These are phyloP conservation scores for Tauraco erythrolophus DNA, from an alignment of 2,113 vertebrate species.

Conservation along the genomic window DNA sequence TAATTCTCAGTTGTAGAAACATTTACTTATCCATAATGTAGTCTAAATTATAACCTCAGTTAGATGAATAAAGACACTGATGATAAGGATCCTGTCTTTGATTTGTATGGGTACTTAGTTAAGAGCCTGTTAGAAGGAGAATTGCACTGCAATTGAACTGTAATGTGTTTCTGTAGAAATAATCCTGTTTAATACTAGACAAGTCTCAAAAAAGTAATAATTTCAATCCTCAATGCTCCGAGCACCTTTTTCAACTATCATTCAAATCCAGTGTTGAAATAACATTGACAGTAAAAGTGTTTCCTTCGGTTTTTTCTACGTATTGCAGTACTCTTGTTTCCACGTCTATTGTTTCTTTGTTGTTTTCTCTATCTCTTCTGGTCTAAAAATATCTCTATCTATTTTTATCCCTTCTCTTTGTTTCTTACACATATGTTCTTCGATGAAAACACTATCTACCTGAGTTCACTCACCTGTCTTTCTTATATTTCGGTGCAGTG, in stretches of 20 bases:
- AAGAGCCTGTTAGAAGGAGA: background rate
- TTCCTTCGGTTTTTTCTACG: background rate
- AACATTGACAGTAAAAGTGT: background rate
- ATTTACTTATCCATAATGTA: background rate
- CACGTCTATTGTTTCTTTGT: background rate
- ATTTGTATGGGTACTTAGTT: background rate
- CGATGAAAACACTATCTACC: background rate
- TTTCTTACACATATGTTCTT: background rate
- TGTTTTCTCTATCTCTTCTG: background rate
- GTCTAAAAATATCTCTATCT: too few relatives aligned
- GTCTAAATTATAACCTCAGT: background rate
- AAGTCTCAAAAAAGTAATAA: background rate
- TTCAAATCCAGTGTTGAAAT: background rate
- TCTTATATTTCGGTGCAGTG: background rate
- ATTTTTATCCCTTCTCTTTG: background rate
- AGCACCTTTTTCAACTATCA: background rate
- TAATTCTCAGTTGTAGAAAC: background rate
- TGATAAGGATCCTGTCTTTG: background rate
- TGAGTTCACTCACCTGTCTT: background rate
- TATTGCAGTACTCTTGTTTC: background rate
- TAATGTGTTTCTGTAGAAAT: background rate
- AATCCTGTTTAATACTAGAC: background rate
- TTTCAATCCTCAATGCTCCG: background rate
- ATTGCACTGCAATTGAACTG: background rate
- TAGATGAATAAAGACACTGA: background rate